phyloP scores from a whole-genome alignment of 2,888 invertebrate species.

The Amphipyra berbera region DNA sequence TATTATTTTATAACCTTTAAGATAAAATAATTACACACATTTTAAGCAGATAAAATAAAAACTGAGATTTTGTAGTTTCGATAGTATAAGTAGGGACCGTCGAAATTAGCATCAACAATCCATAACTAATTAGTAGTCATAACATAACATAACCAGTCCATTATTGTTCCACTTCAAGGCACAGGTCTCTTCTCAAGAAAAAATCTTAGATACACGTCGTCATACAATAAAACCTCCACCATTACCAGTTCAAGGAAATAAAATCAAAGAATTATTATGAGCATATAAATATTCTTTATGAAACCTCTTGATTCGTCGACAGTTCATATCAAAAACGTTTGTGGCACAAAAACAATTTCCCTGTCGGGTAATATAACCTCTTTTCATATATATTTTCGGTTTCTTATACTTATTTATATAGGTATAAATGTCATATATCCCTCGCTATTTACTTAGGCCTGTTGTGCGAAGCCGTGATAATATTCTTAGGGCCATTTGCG shows the following conservation, averaged over 20 bases:
- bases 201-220: neutral
- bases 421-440: conserved; percentile 43
- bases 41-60: too few species aligned
- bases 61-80: too few species aligned
- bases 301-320: conserved; percentile 11
- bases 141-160: too few species aligned
- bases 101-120: neutral
- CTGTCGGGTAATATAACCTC: conserved; percentile 47
- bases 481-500: conserved; percentile 54
- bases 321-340: conserved; percentile 38
- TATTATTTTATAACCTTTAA: too few species aligned
- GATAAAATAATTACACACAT: too few species aligned
- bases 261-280: conserved; percentile 37
- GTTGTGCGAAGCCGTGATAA: conserved; percentile 54
- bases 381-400: conserved; percentile 23
- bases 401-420: conserved; percentile 51
- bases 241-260: conserved; percentile 20
- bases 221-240: conserved; percentile 1
- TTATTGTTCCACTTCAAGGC: too few species aligned
- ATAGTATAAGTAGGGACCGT: too few species aligned
- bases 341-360: conserved; percentile 70
- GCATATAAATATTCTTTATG: conserved; percentile 2
- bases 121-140: neutral
- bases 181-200: neutral
- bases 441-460: conserved; percentile 59